A percentile compares a stretch with the other conserved stretches of the same genome.
phyloP scores from a whole-genome alignment of 2,888 invertebrate species.

The Caenorhabditis auriculariae region DNA sequence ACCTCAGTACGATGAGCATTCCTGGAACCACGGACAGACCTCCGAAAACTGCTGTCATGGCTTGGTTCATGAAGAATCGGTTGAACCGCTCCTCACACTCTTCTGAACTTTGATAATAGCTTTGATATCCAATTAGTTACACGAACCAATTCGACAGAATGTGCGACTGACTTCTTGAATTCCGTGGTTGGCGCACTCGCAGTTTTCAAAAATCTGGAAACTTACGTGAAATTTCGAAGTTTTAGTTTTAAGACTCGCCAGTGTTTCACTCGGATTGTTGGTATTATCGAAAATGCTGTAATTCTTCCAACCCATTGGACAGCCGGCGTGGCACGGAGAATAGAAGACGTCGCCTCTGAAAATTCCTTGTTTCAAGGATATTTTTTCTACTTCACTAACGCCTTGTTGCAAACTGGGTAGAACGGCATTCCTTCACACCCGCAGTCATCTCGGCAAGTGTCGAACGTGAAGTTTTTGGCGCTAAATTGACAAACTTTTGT shows the following conservation, averaged over 20 bases:
- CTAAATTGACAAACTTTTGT: constrained; percentile 11
- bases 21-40: constrained; percentile 62
- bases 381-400: constrained; percentile 5
- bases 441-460: constrained; percentile 62
- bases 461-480: constrained; percentile 37
- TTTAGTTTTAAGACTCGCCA: constrained; percentile 5
- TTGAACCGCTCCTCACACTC: constrained; percentile 45
- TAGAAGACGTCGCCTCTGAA: constrained; percentile 59
- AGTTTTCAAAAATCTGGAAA: constrained; percentile 31
- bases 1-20: constrained; percentile 60
- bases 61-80: constrained; percentile 51
- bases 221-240: too few species aligned
- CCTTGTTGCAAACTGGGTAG: constrained; percentile 63
- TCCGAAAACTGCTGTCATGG: constrained; percentile 59
- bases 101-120: constrained; percentile 9
- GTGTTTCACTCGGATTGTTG: constrained; percentile 3
- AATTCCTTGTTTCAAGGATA: neutral
- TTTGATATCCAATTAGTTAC: neutral
- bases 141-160: constrained; percentile 40
- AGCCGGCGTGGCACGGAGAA: constrained; percentile 64
- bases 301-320: constrained; percentile 42
- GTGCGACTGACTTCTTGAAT: constrained; percentile 50
- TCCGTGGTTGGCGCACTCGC: constrained; percentile 43
- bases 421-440: constrained; percentile 60
- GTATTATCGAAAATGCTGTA: constrained; percentile 32